Conservation (phyloP, 2,888 invertebrate genomes). For the Metellina segmentata region DNA sequence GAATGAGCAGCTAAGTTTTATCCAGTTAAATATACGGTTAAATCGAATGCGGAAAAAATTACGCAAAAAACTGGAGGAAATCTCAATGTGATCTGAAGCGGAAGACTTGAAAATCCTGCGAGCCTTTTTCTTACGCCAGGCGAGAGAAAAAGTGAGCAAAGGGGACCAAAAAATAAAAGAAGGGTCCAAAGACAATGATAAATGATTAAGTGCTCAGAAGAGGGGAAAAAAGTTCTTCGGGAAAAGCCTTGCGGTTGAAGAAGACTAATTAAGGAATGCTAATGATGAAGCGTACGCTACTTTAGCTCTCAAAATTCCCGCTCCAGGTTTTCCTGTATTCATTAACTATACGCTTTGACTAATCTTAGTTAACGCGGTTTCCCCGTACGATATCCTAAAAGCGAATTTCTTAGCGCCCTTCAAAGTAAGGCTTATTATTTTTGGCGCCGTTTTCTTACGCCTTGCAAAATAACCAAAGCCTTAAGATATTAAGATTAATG, state of each 20-base stretch:
- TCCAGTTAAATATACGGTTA: constrained; percentile 56
- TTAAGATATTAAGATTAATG: constrained; percentile 66
- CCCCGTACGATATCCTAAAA: constrained; percentile 3
- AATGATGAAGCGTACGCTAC: constrained; percentile 57
- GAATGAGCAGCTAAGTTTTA: constrained; percentile 55
- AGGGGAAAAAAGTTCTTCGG: background rate
- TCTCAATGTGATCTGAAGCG: constrained; percentile 24
- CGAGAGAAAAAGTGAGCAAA: constrained; percentile 13
- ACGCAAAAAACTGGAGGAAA: background rate
- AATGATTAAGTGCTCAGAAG: constrained; percentile 30
- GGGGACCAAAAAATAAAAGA: background rate
- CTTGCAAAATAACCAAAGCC: constrained; percentile 39
- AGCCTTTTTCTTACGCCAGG: constrained; percentile 40
- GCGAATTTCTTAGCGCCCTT: constrained; percentile 47
- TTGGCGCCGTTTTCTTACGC: constrained; percentile 7
- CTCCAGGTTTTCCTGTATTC: constrained; percentile 31
- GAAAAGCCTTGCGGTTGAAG: constrained; percentile 49
- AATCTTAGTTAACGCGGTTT: constrained; percentile 54
- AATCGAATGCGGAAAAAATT: constrained; percentile 52
- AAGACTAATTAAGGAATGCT: constrained; percentile 66
- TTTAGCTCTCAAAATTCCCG: constrained; percentile 41
- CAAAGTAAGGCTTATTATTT: constrained; percentile 5
- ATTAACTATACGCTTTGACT: constrained; percentile 56
- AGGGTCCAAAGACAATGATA: constrained; percentile 60
- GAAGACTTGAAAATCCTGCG: constrained; percentile 30